Evolutionary conservation across 2,888 invertebrate species (phyloP).

Genomic region (Cataglyphis cursor): DNA sequence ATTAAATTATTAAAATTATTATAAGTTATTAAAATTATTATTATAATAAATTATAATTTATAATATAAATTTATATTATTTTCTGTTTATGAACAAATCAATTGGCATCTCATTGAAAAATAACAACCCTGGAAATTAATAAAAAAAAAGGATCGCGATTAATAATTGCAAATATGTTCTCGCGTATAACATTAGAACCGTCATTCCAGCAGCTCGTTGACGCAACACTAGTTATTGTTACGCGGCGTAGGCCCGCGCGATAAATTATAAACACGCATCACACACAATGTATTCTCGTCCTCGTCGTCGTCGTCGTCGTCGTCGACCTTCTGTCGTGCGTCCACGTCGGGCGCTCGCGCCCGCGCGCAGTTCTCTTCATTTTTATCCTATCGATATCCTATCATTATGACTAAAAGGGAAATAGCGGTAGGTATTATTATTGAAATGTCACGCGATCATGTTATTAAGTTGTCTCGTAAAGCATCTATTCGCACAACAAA

Average conservation of each 20-base stretch:
- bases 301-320: slow-evolving; percentile 7
- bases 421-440: slow-evolving; percentile 51
- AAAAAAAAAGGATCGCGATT: slow-evolving; percentile 9
- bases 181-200: slow-evolving; percentile 22
- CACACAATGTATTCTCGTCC: slow-evolving; percentile 35
- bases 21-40: no score
- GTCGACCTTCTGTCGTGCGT: slow-evolving; percentile 46
- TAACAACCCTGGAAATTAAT: neutral
- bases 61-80: neutral
- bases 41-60: no score
- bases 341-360: slow-evolving; percentile 16
- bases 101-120: neutral
- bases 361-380: slow-evolving; percentile 37
- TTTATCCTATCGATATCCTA: slow-evolving; percentile 47
- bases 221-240: slow-evolving; percentile 34
- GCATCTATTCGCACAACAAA: slow-evolving; percentile 45
- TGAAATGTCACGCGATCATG: slow-evolving; percentile 54
- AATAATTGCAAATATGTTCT: slow-evolving; percentile 20
- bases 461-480: slow-evolving; percentile 50
- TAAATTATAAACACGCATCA: slow-evolving; percentile 39
- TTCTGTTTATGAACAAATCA: neutral
- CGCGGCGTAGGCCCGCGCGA: slow-evolving; percentile 28
- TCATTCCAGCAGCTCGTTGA: slow-evolving; percentile 42
- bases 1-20: no score
- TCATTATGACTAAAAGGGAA: slow-evolving; percentile 45